Evolutionary conservation across 2,888 invertebrate species (phyloP).

Genomic region (Drosophila buzzatii): DNA sequence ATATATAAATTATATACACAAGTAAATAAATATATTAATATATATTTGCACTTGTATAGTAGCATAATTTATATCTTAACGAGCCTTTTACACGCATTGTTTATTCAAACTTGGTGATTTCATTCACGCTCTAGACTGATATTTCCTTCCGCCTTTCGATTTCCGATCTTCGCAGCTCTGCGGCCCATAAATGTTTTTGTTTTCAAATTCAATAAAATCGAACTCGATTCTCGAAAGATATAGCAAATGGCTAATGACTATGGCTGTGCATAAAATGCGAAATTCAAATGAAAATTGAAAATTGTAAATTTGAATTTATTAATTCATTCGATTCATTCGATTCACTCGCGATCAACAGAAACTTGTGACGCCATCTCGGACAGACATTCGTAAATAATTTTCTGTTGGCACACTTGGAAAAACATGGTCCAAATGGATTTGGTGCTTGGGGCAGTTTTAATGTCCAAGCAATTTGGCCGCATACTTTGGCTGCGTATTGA

Average conservation of each 20-base stretch:
- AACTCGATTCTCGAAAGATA: slow-evolving; percentile 24
- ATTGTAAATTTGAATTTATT: slow-evolving; percentile 27
- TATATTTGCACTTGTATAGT: background rate
- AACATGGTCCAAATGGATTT: slow-evolving; percentile 32
- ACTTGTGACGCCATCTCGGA: slow-evolving; percentile 41
- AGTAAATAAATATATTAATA: no score
- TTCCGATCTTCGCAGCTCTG: slow-evolving; percentile 3
- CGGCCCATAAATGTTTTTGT: slow-evolving; percentile 23
- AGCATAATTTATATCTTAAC: background rate
- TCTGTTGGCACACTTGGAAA: slow-evolving; percentile 18
- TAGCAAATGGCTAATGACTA: slow-evolving; percentile 8
- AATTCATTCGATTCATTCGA: slow-evolving; percentile 1
- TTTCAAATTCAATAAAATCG: slow-evolving; percentile 41
- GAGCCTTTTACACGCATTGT: background rate
- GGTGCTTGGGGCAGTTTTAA: slow-evolving; percentile 23
- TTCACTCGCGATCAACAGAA: background rate
- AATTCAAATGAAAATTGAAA: slow-evolving; percentile 34
- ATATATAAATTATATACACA: no score
- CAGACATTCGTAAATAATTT: slow-evolving; percentile 15
- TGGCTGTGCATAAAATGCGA: slow-evolving; percentile 11
- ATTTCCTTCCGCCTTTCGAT: slow-evolving; percentile 29
- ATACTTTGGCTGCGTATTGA: slow-evolving; percentile 23
- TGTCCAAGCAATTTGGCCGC: slow-evolving; percentile 38
- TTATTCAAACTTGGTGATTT: background rate
- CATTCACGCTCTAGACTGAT: background rate